Evolutionary conservation across 2,888 invertebrate species (phyloP), one percentile per base, ranked within the genome.

Genomic region (Seira musarum): DNA sequence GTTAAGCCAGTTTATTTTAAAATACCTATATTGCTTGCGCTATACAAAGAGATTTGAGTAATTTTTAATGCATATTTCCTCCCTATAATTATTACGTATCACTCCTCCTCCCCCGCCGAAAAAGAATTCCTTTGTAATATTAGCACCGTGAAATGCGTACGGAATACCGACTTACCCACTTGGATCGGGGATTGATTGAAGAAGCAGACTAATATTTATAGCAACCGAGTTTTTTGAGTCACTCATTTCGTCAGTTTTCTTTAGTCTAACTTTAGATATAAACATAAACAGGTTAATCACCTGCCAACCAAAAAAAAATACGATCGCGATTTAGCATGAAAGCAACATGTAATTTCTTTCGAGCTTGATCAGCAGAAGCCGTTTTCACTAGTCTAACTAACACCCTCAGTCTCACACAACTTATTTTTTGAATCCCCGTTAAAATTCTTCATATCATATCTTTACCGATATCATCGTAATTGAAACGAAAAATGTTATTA

Each of bases 371-470:
- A n/a, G n/a, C n/a, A n/a, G n/a, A n/a, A n/a, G n/a, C n/a, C n/a
- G n/a, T n/a, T n/a, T n/a, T n/a, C n/a, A n/a, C n/a, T n/a, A n/a
- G n/a, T n/a, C n/a, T n/a, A n/a, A n/a, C 40, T 40, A 6, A 8
- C 40, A 40, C 6, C 6, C 40, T 40, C 40, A 40, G 40, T 13
- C 13, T 40, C 40, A 40, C 40, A 8, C 40, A 40, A 40, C 40
- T 40, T 13, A 40, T 40, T 40, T 40, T n/a, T n/a, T 40, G 6
- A 40, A 40, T 40, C 40, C 6, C 40, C 40, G 40, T 40, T 40
- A 40, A 40, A n/a, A 40, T 40, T 40, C 40, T 40, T 40, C 40
- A 40, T 40, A 40, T 40, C 40, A 40, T 40, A 57, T 57, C 57
- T n/a, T 57, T 57, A 8, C 57, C 57, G 17, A 57, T 57, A 57